Evolutionary conservation across 2,113 vertebrate species (phyloP).

Genomic region (Lamprotornis superbus): DNA sequence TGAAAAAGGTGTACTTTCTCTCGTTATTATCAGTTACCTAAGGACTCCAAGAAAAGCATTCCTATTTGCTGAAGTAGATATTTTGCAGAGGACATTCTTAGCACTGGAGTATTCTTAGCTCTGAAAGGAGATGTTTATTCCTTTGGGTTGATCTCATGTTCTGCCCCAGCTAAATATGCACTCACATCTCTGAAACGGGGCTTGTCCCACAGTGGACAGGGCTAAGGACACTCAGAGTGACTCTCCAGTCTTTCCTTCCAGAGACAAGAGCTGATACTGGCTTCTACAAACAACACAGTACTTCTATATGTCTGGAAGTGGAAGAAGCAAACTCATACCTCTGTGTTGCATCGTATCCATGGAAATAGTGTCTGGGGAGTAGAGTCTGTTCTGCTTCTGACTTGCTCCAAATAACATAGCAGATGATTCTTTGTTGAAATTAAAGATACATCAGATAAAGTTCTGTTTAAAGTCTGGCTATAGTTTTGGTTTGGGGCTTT

Average conservation of each 20-base stretch:
- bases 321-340: neutral
- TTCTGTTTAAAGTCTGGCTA: neutral
- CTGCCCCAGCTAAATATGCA: neutral
- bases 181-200: neutral
- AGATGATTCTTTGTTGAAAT: neutral
- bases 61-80: neutral
- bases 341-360: accelerated
- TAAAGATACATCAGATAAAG: neutral
- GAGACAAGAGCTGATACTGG: neutral
- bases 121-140: neutral
- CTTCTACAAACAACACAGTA: neutral
- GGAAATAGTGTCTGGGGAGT: neutral
- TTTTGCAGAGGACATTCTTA: neutral
- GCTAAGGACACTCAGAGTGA: neutral
- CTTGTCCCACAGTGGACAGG: neutral
- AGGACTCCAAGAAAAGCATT: neutral
- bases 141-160: neutral
- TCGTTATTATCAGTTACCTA: neutral
- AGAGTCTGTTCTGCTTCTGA: neutral
- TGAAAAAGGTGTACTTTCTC: neutral
- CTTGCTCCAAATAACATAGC: neutral
- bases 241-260: neutral
- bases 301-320: neutral
- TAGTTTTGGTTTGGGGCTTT: neutral
- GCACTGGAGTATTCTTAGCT: neutral